A percentile compares a stretch with the other conserved stretches of the same genome.
phyloP scores from a whole-genome alignment of 2,888 invertebrate species.

The Habrosyne pyritoides region DNA sequence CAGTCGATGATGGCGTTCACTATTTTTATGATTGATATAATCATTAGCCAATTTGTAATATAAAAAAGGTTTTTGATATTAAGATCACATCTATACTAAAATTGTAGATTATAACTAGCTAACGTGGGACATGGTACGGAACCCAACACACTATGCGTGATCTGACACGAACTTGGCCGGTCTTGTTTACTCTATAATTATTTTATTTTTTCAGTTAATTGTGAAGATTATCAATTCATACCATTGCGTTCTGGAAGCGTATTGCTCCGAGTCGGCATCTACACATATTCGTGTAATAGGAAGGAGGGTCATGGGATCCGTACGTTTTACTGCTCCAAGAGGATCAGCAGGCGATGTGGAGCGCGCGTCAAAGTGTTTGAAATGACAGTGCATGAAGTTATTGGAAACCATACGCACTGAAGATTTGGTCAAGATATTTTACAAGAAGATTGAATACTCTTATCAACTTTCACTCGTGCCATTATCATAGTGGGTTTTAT shows the following conservation, averaged over 20 bases:
- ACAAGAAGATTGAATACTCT: background rate
- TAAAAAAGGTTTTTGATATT: too few species aligned
- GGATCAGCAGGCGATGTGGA: conserved; percentile 51
- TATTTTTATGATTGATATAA: too few species aligned
- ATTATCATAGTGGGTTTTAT: background rate
- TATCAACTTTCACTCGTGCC: background rate
- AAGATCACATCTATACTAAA: too few species aligned
- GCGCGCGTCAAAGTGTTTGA: conserved; percentile 50
- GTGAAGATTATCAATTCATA: conserved; percentile 17
- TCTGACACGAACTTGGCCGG: too few species aligned
- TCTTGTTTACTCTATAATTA: too few species aligned
- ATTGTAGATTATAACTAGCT: too few species aligned
- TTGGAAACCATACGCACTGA: conserved; percentile 39
- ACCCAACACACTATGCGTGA: too few species aligned
- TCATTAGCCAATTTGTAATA: too few species aligned
- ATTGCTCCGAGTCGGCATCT: conserved; percentile 35
- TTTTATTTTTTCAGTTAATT: background rate
- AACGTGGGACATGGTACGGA: too few species aligned
- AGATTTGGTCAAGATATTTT: background rate
- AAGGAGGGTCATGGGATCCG: conserved; percentile 36
- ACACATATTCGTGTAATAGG: conserved; percentile 53
- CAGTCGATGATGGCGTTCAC: too few species aligned
- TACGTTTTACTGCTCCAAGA: conserved; percentile 63
- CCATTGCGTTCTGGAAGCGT: conserved; percentile 41
- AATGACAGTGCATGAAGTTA: conserved; percentile 24